A percentile compares a stretch with the other conserved stretches of the same genome.
Conservation (phyloP, 2,888 invertebrate genomes). For the Rhingia campestris region DNA sequence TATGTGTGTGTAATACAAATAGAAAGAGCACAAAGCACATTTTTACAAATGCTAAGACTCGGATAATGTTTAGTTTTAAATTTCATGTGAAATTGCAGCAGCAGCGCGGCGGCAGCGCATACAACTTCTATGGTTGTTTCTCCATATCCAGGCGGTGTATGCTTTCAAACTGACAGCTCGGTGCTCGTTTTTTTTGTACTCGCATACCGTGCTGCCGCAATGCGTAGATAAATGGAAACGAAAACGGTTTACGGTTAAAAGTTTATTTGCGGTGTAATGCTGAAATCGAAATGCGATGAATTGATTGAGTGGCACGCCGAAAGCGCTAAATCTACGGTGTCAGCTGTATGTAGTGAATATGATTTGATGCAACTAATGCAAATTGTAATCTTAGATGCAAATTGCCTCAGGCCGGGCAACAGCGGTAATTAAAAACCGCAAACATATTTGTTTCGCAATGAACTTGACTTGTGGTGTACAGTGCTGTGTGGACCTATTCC, state of each 20-base stretch:
- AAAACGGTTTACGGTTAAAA: slow-evolving; percentile 37
- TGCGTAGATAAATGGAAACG: slow-evolving; percentile 40
- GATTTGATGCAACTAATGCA: slow-evolving; percentile 53
- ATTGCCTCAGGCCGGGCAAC: slow-evolving; percentile 52
- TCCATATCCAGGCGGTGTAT: slow-evolving; percentile 44
- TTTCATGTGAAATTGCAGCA: slow-evolving; percentile 70
- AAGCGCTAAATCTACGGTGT: slow-evolving; percentile 17
- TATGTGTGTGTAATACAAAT: slow-evolving; percentile 19
- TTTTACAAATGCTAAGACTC: slow-evolving; percentile 31
- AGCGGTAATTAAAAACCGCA: slow-evolving; percentile 69
- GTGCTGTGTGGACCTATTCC: slow-evolving; percentile 20
- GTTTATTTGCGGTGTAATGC: slow-evolving; percentile 57
- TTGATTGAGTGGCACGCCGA: slow-evolving; percentile 52
- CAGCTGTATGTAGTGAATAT: slow-evolving; percentile 11
- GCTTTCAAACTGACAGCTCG: slow-evolving; percentile 42
- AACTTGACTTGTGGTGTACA: slow-evolving; percentile 67
- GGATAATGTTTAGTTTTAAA: slow-evolving; percentile 61
- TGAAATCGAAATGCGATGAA: slow-evolving; percentile 68
- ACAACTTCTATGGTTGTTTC: slow-evolving; percentile 35
- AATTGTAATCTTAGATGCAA: slow-evolving; percentile 58
- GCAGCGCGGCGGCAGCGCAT: slow-evolving; percentile 3
- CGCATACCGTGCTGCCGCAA: neutral
- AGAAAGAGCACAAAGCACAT: slow-evolving; percentile 29
- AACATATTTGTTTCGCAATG: slow-evolving; percentile 70
- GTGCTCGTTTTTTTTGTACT: slow-evolving; percentile 16